These are phyloP conservation scores for Rana temporaria DNA, from an alignment of 2,113 vertebrate genomes.

Conservation along the genomic window DNA sequence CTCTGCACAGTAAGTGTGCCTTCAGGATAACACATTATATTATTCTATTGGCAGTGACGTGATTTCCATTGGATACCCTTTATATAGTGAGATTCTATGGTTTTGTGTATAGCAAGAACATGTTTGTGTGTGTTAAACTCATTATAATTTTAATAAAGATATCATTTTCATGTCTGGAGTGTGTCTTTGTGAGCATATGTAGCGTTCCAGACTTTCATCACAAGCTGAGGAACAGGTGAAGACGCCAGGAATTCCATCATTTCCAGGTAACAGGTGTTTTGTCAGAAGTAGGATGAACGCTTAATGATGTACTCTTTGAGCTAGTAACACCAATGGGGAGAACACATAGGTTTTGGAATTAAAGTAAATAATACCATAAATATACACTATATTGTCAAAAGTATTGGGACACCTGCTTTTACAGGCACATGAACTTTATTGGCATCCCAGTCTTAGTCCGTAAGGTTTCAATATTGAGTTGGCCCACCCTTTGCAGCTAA, in stretches of 20 bases:
- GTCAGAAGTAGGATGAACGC: too few species aligned
- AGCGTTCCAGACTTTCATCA: neutral
- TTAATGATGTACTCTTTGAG: too few species aligned
- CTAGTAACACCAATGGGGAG: neutral
- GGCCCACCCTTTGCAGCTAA: too few species aligned
- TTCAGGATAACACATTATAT: conserved; percentile 45
- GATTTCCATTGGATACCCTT: neutral
- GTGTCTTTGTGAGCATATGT: neutral
- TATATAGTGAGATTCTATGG: neutral
- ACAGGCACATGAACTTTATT: too few species aligned
- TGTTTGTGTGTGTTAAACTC: conserved; percentile 34
- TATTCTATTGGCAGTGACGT: neutral
- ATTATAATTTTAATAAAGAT: conserved; percentile 43
- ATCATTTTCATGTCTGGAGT: conserved; percentile 13
- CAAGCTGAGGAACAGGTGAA: neutral
- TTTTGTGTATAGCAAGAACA: neutral
- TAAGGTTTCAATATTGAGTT: too few species aligned
- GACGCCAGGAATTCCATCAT: neutral
- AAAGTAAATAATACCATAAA: too few species aligned
- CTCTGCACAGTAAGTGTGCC: conserved; percentile 25
- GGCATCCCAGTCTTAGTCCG: too few species aligned
- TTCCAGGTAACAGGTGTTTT: neutral
- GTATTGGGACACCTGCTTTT: too few species aligned
- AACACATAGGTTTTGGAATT: too few species aligned
- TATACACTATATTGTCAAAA: too few species aligned